phyloP scores from a whole-genome alignment of 2,797 vertebrate species.

The Holocentrus rufus region DNA sequence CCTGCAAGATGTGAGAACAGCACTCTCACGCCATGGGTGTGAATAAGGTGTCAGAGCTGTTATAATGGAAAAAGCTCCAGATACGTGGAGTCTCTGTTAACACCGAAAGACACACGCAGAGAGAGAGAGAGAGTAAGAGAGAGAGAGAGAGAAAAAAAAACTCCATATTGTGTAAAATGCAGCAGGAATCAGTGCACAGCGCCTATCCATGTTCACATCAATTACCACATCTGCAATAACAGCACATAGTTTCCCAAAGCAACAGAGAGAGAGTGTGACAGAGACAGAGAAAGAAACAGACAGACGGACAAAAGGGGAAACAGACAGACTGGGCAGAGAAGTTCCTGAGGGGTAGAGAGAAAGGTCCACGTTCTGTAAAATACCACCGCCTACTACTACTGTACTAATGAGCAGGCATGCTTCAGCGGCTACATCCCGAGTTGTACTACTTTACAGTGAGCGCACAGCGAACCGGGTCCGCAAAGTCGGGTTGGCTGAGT shows the following conservation, averaged over 20 bases:
- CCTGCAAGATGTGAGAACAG: constrained; percentile 63
- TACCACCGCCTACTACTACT: background rate
- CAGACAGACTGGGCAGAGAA: too few relatives aligned
- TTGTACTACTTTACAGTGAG: constrained; percentile 14
- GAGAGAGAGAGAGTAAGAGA: background rate
- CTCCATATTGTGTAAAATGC: constrained; percentile 19
- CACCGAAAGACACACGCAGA: constrained; percentile 3
- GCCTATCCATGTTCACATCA: too few relatives aligned
- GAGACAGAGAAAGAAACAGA: background rate
- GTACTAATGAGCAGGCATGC: background rate
- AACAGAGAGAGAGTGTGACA: background rate
- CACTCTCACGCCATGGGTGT: constrained; percentile 70
- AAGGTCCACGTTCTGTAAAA: too few relatives aligned
- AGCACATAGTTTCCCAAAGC: background rate
- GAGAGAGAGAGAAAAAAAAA: constrained; percentile 19
- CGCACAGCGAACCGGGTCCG: background rate
- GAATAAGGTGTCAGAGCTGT: constrained; percentile 71
- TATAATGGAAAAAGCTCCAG: constrained; percentile 59
- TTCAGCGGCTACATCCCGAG: constrained; percentile 6
- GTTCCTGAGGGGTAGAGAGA: background rate
- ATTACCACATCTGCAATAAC: too few relatives aligned
- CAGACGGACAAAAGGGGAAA: background rate
- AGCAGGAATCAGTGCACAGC: too few relatives aligned
- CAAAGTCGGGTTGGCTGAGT: background rate
- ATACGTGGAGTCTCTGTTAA: constrained; percentile 38